A percentile compares a stretch with the other conserved stretches of the same genome.
These are phyloP conservation scores for Gymnoscopelus braueri DNA, from an alignment of 2,797 vertebrate genomes.

Conservation along the genomic window DNA sequence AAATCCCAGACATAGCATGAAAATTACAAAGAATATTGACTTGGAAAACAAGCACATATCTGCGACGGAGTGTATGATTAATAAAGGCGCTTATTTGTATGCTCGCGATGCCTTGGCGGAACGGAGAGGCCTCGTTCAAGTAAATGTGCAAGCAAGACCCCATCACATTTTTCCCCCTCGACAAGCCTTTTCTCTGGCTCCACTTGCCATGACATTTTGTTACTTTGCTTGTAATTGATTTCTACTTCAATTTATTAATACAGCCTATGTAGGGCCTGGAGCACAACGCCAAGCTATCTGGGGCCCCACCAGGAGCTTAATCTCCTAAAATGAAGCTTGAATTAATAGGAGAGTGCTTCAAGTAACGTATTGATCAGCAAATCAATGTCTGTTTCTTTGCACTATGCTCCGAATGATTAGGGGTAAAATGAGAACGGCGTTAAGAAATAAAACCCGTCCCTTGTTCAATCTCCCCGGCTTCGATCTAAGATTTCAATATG, in stretches of 20 bases:
- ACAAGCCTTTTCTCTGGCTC: constrained; percentile 51
- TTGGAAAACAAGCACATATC: constrained; percentile 29
- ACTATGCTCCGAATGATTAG: constrained; percentile 51
- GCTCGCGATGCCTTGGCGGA: constrained; percentile 22
- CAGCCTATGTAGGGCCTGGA: constrained; percentile 55
- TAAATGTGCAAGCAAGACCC: constrained; percentile 21
- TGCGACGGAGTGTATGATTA: constrained; percentile 12
- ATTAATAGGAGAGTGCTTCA: constrained; percentile 69
- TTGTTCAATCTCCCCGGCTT: constrained; percentile 49
- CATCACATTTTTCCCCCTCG: constrained; percentile 35
- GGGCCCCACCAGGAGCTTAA: constrained; percentile 71
- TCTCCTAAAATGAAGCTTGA: constrained; percentile 68
- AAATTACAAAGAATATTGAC: constrained; percentile 31
- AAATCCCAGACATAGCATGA: constrained; percentile 11
- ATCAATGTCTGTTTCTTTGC: constrained; percentile 71
- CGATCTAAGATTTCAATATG: constrained; percentile 33
- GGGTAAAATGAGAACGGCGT: constrained; percentile 52
- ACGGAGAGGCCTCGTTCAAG: constrained; percentile 21
- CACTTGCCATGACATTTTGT: constrained; percentile 63
- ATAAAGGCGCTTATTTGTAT: constrained; percentile 37
- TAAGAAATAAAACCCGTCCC: constrained; percentile 37
- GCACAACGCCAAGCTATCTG: constrained; percentile 62
- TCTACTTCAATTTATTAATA: constrained; percentile 77
- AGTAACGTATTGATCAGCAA: constrained; percentile 72
- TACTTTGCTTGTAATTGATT: constrained; percentile 78